phyloP scores from a whole-genome alignment of 2,113 vertebrate species.

The Stictonetta naevosa region DNA sequence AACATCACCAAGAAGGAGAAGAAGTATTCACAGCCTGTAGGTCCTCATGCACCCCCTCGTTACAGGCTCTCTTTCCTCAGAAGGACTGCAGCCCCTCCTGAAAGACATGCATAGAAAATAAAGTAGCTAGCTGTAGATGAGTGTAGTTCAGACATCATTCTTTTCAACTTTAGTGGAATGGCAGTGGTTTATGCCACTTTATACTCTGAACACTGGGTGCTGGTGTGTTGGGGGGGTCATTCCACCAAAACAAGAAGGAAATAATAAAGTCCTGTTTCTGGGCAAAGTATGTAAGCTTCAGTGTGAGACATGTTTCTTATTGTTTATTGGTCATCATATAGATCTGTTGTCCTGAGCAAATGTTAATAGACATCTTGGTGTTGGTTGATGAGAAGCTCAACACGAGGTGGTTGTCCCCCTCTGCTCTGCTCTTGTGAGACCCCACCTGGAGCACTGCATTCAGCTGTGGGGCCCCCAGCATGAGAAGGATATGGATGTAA shows the following conservation, averaged over 20 bases:
- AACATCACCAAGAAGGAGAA: accelerated
- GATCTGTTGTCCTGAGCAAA: background rate
- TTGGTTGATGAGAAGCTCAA: no score
- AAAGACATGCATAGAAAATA: background rate
- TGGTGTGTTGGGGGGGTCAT: background rate
- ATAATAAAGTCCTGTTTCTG: background rate
- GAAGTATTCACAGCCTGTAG: background rate
- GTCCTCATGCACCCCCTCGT: background rate
- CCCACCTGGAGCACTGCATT: no score
- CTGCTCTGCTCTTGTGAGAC: no score
- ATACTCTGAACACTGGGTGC: background rate
- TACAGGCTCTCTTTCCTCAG: background rate
- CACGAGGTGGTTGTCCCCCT: no score
- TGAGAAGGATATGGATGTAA: no score
- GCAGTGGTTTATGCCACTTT: background rate
- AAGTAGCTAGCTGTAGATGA: background rate
- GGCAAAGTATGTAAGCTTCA: background rate
- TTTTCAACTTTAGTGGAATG: background rate
- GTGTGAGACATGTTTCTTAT: background rate
- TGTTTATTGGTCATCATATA: background rate
- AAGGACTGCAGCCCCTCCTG: background rate
- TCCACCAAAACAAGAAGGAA: background rate
- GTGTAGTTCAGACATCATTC: background rate
- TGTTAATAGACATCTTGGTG: background rate
- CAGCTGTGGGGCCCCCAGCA: no score